Conservation (phyloP, 2,113 vertebrate genomes). For the Glaucomys volans region DNA sequence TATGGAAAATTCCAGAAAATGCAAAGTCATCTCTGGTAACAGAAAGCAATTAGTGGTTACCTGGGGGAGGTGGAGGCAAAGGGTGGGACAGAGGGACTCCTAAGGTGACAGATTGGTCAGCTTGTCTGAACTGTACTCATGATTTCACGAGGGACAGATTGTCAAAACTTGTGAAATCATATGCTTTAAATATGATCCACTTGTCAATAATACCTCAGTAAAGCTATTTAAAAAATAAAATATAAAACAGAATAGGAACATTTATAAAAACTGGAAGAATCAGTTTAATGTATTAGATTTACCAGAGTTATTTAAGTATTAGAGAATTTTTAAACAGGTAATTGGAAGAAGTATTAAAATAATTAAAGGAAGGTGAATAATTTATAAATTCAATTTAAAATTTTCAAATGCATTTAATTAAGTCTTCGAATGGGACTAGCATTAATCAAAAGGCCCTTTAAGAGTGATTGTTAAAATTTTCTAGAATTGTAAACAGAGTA, state of each 20-base stretch:
- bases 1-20: constrained; percentile 13
- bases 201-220: background rate
- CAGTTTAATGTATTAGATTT: constrained; percentile 59
- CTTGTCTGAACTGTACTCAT: background rate
- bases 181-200: background rate
- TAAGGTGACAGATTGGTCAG: background rate
- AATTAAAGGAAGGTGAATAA: constrained; percentile 51
- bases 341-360: constrained; percentile 58
- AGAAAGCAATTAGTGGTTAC: background rate
- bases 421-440: constrained; percentile 36
- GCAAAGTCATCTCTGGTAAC: background rate
- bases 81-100: background rate
- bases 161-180: background rate
- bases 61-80: background rate
- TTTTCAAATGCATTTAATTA: constrained; percentile 54
- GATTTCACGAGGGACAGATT: background rate
- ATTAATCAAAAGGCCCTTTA: constrained; percentile 54
- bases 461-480: constrained; percentile 39
- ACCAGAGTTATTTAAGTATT: constrained; percentile 19
- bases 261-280: constrained; percentile 45
- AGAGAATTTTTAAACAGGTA: constrained; percentile 43
- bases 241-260: constrained; percentile 18
- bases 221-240: background rate
- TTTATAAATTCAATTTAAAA: constrained; percentile 63
- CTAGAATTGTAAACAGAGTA: constrained; percentile 40